Evolutionary conservation across 2,797 vertebrate species (phyloP), one percentile per base, ranked within the genome.

Genomic region (Picus viridis): DNA sequence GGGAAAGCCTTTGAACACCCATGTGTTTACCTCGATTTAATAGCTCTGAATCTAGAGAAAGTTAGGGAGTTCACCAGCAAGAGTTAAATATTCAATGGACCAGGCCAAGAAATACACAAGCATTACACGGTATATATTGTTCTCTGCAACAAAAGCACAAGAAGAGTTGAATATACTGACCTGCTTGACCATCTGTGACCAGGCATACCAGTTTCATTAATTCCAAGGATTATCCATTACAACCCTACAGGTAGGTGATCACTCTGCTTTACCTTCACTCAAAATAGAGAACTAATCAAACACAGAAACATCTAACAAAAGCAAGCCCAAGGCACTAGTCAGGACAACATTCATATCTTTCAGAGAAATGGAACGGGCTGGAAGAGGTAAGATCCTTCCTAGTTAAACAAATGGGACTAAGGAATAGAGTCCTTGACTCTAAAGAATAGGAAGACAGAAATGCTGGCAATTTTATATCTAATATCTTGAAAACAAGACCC

Each of bases 1-100:
- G 41, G 34, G 64, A 95, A 95, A 92, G 64, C 81, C 92, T 95
- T 95, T 96, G 94, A 96, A 95, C 91, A 82, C 10, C 74, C 47
- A 0, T 79, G 65, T 95, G 58, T 94, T 95, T 96, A 88, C 64
- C 65, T 94, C 62, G 84, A 2, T 61, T 81, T 93, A 93, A 91
- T 79, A 86, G 24, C 74, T 82, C 68, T 61, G 61, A 82, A 84
- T 83, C 23, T 70, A 94, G 83, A 86, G 89, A 94, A 92, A 93
- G 71, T 76, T 41, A 70, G 74, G 68, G 71, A 89, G 81, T 86
- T 90, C 73, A 70, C 64, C 77, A 73, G 54, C 49, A 68, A 71
- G 43, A 82, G 80, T 75, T 85, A 92, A 90, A 90, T 49, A 26
- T 56, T 56, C 26, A 70, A 16, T 27, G 86, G 18, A 41, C 16